phyloP scores from a whole-genome alignment of 2,797 vertebrate genomes.

The Zalophus californianus region DNA sequence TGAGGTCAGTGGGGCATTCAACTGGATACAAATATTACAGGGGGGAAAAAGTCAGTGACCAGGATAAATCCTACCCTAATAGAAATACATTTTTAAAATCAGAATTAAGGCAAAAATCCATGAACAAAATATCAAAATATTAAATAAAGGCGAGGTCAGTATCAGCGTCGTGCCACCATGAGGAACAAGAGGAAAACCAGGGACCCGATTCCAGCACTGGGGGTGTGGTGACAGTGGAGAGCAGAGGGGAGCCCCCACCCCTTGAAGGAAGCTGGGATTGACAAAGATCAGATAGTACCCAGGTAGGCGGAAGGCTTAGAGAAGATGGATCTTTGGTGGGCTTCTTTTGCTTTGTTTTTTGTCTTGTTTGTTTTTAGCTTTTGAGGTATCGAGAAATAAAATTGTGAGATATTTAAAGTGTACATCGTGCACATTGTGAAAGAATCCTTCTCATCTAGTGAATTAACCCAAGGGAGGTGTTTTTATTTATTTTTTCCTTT shows the following conservation, averaged over 20 bases:
- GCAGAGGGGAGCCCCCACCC: fast-evolving
- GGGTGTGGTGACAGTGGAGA: neutral
- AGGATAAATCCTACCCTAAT: neutral
- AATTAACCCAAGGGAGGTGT: neutral
- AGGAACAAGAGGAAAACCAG: neutral
- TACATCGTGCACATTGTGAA: neutral
- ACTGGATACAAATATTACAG: neutral
- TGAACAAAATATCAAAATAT: neutral
- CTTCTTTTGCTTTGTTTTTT: neutral
- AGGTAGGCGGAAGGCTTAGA: neutral
- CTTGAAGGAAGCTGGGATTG: neutral
- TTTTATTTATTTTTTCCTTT: neutral
- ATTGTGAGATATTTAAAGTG: neutral
- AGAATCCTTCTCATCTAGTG: neutral
- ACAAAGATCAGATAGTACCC: neutral
- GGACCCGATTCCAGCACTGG: neutral
- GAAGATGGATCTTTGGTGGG: no score
- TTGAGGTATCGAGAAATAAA: neutral
- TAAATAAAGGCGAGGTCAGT: neutral
- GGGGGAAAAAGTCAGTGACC: neutral
- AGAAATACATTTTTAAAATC: neutral
- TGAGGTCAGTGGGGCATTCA: neutral
- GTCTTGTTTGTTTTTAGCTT: neutral
- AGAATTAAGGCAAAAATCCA: neutral
- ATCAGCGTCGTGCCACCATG: neutral